Base-by-base conservation (phyloP, 2,113 vertebrate species). In the Collichthys lucidus region DNA sequence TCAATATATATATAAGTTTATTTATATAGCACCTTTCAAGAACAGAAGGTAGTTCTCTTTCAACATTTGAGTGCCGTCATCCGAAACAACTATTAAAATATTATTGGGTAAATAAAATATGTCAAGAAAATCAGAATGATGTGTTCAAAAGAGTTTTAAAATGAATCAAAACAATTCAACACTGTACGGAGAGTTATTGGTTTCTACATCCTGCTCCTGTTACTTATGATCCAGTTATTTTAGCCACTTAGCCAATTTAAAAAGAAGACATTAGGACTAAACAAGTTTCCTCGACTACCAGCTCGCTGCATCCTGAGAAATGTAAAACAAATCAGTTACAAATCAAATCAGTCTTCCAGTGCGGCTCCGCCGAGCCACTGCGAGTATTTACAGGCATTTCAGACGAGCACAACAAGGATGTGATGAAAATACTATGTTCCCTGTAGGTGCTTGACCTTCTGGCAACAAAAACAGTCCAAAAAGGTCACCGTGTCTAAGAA, bases 381-480 rank as follows among this genome's bases (percentile, higher is more conserved):
- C 56, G 20, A 56, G 60, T 62, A 79, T 77, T 79, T 74, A 82
- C 61, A 65, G 35, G 31, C 26, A 49, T 79, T 78, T 62, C 67
- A 74, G 20, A 50, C 11, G 26, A 57, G 60, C 44, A 73, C 61
- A 81, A 73, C 61, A 81, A 70, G 53, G n/a, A 56, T 3, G 17
- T 22, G 35, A 68, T 77, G 26, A 68, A 69, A 84, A 73, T 35
- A 74, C 46, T 31, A 5, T 67, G 78, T 65, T 68, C 77, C 16
- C 65, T 40, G 40, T 60, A 64, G 83, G 53, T 74, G 77, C 61
- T 77, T 78, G 75, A 89, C 87, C 83, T 86, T 82, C 31, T 40
- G 35, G 40, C 40, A 65, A 15, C 57, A 29, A 67, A 79, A 86
- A 72, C 75, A 67, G 5, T 67, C 40, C 57, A 12, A 61, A 85